Evolutionary conservation across 2,113 vertebrate species (phyloP).

Genomic region (Rynchops niger): DNA sequence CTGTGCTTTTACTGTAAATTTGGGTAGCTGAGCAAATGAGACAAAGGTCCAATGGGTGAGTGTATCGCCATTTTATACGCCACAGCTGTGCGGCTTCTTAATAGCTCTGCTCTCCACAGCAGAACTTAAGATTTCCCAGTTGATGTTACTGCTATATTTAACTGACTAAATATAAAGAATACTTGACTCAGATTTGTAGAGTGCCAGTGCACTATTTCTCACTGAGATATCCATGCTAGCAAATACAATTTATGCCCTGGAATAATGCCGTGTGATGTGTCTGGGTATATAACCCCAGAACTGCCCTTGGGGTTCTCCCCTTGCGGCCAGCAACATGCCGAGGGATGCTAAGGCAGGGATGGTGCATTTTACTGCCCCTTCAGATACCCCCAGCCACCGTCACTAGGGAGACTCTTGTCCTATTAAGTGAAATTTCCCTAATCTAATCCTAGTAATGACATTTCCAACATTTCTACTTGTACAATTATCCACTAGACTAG

Average conservation of each 20-base stretch:
- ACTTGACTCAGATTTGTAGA: conserved; percentile 43
- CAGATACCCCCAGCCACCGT: neutral
- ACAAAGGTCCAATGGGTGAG: neutral
- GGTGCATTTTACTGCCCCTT: neutral
- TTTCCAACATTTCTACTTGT: neutral
- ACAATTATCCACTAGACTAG: neutral
- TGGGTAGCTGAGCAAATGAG: neutral
- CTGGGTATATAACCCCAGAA: neutral
- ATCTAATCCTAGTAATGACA: neutral
- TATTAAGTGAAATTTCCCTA: neutral
- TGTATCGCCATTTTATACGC: neutral
- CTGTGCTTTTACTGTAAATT: neutral
- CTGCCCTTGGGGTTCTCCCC: neutral
- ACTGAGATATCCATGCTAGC: neutral
- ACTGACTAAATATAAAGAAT: conserved; percentile 32
- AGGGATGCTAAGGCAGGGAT: neutral
- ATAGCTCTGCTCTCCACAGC: neutral
- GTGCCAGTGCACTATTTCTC: conserved; percentile 15
- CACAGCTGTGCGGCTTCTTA: conserved; percentile 3
- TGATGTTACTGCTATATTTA: conserved; percentile 33
- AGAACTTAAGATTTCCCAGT: conserved; percentile 19
- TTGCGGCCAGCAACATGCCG: neutral
- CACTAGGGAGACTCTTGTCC: neutral
- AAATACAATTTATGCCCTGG: neutral
- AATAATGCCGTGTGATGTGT: neutral